A percentile compares a stretch with the other conserved stretches of the same genome.
These are phyloP conservation scores for Pogonognathellus flavescens DNA, from an alignment of 1,140 invertebrate genomes.

Conservation along the genomic window DNA sequence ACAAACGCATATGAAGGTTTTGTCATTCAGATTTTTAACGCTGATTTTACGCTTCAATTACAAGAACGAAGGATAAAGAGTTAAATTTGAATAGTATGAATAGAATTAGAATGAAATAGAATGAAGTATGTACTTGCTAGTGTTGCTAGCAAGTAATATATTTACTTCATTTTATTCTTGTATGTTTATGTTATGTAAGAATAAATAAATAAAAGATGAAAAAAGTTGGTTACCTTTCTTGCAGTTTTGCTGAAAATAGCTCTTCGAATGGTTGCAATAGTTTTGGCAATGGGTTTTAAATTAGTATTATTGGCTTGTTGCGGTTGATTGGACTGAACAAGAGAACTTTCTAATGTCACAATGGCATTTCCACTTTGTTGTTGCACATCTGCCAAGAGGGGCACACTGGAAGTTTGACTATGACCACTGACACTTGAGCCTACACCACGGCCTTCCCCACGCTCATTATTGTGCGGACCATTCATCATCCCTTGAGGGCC, in stretches of 20 bases:
- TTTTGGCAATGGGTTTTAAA: slow-evolving; percentile 67
- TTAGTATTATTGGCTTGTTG: slow-evolving; percentile 60
- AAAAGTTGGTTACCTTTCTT: slow-evolving; percentile 64
- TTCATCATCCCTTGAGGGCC: slow-evolving; percentile 40
- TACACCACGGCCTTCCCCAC: slow-evolving; percentile 27
- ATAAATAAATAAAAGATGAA: not conserved
- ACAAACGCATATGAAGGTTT: too few relatives aligned
- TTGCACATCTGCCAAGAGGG: slow-evolving; percentile 64
- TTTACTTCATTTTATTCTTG: too few relatives aligned
- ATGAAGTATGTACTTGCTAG: too few relatives aligned
- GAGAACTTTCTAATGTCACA: slow-evolving; percentile 61
- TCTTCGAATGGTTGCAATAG: slow-evolving; percentile 64
- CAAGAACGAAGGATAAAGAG: too few relatives aligned
- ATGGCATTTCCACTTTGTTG: slow-evolving; percentile 60
- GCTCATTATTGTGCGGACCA: slow-evolving; percentile 43
- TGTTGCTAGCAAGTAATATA: too few relatives aligned
- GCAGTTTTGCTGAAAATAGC: slow-evolving; percentile 67
- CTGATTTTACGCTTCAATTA: too few relatives aligned
- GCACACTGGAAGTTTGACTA: slow-evolving; percentile 60
- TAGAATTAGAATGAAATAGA: too few relatives aligned
- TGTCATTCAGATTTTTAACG: too few relatives aligned
- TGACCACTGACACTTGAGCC: slow-evolving; percentile 42
- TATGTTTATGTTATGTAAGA: not conserved
- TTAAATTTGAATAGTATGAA: too few relatives aligned
- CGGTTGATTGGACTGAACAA: slow-evolving; percentile 51